These are phyloP conservation scores for Pharmacophagus antenor DNA, from an alignment of 2,888 invertebrate species.

Conservation along the genomic window DNA sequence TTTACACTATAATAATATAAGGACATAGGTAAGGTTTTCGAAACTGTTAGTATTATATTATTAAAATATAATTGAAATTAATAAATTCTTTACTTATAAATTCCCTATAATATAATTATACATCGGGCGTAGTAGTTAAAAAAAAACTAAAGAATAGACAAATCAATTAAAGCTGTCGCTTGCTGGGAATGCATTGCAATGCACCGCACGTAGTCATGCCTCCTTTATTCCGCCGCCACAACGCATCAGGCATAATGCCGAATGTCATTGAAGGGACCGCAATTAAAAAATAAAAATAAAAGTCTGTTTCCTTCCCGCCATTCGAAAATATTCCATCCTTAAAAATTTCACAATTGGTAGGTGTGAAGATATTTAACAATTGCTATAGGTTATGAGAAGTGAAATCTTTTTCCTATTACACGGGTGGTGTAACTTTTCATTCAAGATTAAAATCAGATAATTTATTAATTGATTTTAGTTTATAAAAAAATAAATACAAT, in stretches of 20 bases:
- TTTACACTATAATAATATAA: neutral
- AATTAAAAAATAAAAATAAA: conserved; percentile 41
- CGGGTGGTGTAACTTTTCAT: too few relatives aligned
- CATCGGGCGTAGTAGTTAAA: conserved; percentile 10
- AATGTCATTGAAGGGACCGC: conserved; percentile 37
- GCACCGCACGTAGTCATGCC: conserved; percentile 39
- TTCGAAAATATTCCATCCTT: conserved; percentile 1
- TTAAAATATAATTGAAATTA: neutral
- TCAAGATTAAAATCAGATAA: neutral
- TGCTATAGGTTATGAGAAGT: too few relatives aligned
- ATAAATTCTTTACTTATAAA: conserved; percentile 1
- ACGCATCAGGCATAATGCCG: conserved; percentile 42
- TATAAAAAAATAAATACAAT: neutral
- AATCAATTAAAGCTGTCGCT: conserved; percentile 41
- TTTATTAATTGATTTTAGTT: neutral
- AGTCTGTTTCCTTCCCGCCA: conserved; percentile 22
- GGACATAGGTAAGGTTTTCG: neutral
- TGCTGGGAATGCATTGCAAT: conserved; percentile 41
- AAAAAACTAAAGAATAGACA: conserved; percentile 33
- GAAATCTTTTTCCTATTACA: too few relatives aligned
- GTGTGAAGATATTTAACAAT: neutral
- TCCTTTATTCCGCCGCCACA: conserved; percentile 46
- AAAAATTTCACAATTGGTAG: neutral
- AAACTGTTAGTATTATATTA: neutral
- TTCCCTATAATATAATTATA: conserved; percentile 2